Base-by-base conservation (phyloP, 2,113 vertebrate genomes). In the Rhagologus leucostigma region DNA sequence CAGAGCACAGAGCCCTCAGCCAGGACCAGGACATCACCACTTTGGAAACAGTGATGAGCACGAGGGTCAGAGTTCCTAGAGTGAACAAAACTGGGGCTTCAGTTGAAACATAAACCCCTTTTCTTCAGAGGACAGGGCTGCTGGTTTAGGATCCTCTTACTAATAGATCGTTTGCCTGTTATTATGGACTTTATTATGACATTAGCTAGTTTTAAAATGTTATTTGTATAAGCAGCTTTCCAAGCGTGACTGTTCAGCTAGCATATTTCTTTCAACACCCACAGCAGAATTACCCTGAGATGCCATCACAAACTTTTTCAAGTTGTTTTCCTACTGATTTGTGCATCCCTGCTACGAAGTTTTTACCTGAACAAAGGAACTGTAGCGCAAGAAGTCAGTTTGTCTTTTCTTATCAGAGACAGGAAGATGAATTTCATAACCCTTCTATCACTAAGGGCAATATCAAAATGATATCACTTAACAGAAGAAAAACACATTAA, bases 271-370 rank as follows among this genome's bases (percentile, higher is more conserved):
- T 85, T 96, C 86, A 92, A 59, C 65, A 87, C 65, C 75, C 90
- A 79, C 65, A 92, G 86, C 76, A 95, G 90, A 92, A 96, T 96
- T 97, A 97, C 90, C 84, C 96, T 90, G 95, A 96, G 86, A 91
- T 93, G 86, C 89, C 87, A 84, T 84, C 81, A 94, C 59, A 73
- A 96, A 95, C 92, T 94, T 88, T 70, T 89, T 90, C 16, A 9
- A 90, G 89, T 81, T 39, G 2, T 94, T 95, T 78, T 30, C 64
- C 86, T 91, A 84, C 76, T 91, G 30, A 35, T 87, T 89, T 69
- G 52, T 47, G 47, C 78, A 95, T 91, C 91, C 71, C 89, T 93
- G 69, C 88, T 39, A 67, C 24, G 17, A 56, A 49, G 83, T n/a
- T 84, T 95, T 92, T 55, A 71, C 53, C 49, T 71, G 70, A 89